Evolutionary conservation across 2,888 invertebrate species (phyloP), one percentile per base, ranked within the genome.

Genomic region (Cephus rjabovi): DNA sequence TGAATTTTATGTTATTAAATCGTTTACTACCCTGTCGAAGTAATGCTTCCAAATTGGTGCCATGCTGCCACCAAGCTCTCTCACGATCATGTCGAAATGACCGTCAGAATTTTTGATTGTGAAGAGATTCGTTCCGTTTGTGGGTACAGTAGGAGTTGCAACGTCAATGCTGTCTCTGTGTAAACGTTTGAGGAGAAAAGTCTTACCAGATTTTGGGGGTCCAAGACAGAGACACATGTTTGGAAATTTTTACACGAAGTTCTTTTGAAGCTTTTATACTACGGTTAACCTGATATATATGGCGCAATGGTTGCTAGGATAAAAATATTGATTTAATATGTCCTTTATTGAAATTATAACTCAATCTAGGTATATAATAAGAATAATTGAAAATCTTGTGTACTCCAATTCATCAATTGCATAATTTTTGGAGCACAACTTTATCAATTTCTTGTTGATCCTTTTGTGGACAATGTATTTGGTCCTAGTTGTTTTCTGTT

Each of bases 1-100:
- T 30, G 23, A 71, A 34, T 73, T 33, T 73, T 73, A 33, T 56
- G 23, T 74, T 74, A 34, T 4, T 34, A 15, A 30, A 12, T 6
- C 6, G 12, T 11, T 34, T 33, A 78, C 84, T 75, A 91, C 89
- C 81, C 94, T 94, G 73, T 93, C 93, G 83, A 95, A 95, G 89
- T 97, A 97, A 87, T 95, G 95, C 34, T 93, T 94, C 97, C 97
- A 97, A 76, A 97, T 92, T 4, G 96, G 95, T 76, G 96, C 96
- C 95, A 97, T 96, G 81, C 94, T 94, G 3, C 97, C 97, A 0
- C 97, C 97, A 35, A 97, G 93, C 92, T 97, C 97, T 76, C 96
- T 92, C 30, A 97, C 93, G 4, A 94, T 89, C 77, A 93, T 92
- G 87, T 93, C 92, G 86, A 93, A 93, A 84, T 93, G 93, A 73